Evolutionary conservation across 2,888 invertebrate species (phyloP).

Genomic region (Autographa pulchrina): DNA sequence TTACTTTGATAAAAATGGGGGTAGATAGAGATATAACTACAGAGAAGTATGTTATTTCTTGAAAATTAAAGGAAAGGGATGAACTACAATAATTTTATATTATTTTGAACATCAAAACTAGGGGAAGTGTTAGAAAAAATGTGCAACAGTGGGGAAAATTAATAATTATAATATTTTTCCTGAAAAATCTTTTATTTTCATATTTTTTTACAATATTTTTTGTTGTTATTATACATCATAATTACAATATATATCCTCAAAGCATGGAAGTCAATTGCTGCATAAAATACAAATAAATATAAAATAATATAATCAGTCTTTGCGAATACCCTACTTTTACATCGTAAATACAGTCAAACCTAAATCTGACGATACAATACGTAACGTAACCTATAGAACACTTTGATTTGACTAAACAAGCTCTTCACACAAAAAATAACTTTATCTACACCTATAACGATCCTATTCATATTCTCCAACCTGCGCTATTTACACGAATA

Average conservation of each 20-base stretch:
- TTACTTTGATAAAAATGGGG: neutral
- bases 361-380: neutral
- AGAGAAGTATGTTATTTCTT: neutral
- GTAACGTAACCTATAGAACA: neutral
- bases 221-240: neutral
- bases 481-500: neutral
- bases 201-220: conserved; percentile 29
- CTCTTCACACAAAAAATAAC: neutral
- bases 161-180: conserved; percentile 43
- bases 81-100: neutral
- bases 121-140: conserved; percentile 16
- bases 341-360: neutral
- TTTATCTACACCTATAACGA: neutral
- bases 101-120: neutral
- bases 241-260: conserved; percentile 35
- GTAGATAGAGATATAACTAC: neutral
- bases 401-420: neutral
- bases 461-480: neutral
- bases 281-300: conserved; percentile 7
- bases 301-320: conserved; percentile 10
- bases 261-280: conserved; percentile 53
- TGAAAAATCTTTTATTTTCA: conserved; percentile 39
- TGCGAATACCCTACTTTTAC: neutral
- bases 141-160: conserved; percentile 35
- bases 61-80: neutral